These are phyloP conservation scores for Stomatorhinus ivindoensis DNA, from an alignment of 2,113 vertebrate species.

Conservation along the genomic window DNA sequence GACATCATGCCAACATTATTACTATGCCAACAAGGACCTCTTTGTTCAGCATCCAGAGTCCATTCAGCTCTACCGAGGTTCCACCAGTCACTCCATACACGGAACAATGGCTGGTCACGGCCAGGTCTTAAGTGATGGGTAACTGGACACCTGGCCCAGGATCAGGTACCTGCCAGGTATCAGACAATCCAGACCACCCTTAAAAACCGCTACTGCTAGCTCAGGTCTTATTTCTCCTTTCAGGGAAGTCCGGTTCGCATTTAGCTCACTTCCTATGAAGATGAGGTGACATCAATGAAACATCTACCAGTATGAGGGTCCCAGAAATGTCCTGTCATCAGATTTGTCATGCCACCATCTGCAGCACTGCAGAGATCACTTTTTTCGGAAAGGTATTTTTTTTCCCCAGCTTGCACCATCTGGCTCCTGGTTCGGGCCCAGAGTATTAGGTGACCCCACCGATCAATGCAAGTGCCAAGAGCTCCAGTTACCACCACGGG, in stretches of 20 bases:
- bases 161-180: not conserved
- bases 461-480: not conserved
- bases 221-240: not conserved
- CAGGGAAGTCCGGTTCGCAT: not conserved
- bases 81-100: not conserved
- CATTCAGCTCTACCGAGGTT: not conserved
- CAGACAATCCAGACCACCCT: not conserved
- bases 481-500: not conserved
- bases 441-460: not conserved
- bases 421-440: not conserved
- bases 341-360: not conserved
- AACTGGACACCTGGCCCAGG: not conserved
- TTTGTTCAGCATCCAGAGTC: not conserved
- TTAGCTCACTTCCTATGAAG: not conserved
- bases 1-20: not conserved
- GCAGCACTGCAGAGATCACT: not conserved
- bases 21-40: not conserved
- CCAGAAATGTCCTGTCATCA: not conserved
- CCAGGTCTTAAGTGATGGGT: not conserved
- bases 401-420: not conserved
- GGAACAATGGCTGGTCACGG: not conserved
- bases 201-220: not conserved
- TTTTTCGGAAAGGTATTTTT: not conserved
- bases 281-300: not conserved
- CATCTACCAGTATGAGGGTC: not conserved